Evolutionary conservation across 1,140 invertebrate genomes (phyloP), one percentile per base, ranked within the genome.

Genomic region (Panagrolaimus sp.): DNA sequence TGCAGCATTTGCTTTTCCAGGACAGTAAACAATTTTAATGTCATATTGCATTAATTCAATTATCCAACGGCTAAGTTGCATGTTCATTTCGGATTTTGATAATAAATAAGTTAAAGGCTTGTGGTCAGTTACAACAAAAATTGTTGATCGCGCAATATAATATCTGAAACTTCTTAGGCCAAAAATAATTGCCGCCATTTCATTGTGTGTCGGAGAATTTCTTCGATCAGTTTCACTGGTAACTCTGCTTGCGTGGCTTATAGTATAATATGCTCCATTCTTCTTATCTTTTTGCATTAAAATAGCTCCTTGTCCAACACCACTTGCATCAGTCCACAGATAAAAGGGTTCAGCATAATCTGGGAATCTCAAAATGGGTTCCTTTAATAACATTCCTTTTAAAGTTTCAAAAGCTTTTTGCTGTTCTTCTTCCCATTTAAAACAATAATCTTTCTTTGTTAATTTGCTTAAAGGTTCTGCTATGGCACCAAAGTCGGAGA

Each of bases 101-200:
- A 69, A 26, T 14, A 72, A 58, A 24, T 43, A 71, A 6, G n/a
- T 67, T 9, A 72, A 21, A 14, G 71, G 69, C 7, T 44, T 46
- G 43, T 72, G 71, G n/a, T 72, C 71, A 12, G 70, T 72, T 9
- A 73, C 43, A 7, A 72, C 38, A 24, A 67, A 45, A 9, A 72
- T 38, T 55, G 24, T 10, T 3, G 63, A 55, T 6, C 46, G 24
- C 4, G 73, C 73, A 12, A 72, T 48, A n/a, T 73, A 72, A 7
- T 52, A 62, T 17, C 63, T 45, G 38, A 72, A 72, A 1, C n/a
- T 43, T 48, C 70, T 63, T 10, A 72, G 24, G 1, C 58, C 69
- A 47, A 17, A 67, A 0, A 72, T 38, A 9, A 72, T 52, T 0
- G 71, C 71, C 5, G 24, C 62, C n/a, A 72, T 45, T 63, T 72